A percentile compares a stretch with the other conserved stretches of the same genome.
These are phyloP conservation scores for Pardalotus punctatus DNA, from an alignment of 2,113 vertebrate species.

Conservation along the genomic window DNA sequence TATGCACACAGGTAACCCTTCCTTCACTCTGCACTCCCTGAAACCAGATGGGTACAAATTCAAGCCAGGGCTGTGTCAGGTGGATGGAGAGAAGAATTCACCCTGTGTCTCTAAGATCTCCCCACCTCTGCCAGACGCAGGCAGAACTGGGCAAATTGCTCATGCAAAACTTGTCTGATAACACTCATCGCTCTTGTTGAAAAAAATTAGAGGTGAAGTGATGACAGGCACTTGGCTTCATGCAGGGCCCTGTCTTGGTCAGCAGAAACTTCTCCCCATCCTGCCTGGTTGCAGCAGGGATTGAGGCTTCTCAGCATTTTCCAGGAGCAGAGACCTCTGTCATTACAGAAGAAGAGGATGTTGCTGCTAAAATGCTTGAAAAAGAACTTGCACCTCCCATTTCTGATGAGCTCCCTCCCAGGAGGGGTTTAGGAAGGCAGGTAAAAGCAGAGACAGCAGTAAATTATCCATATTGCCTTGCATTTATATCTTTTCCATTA, in stretches of 20 bases:
- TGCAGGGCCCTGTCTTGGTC: too few relatives aligned
- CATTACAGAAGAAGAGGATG: not conserved
- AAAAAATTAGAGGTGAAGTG: not conserved
- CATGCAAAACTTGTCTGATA: not conserved
- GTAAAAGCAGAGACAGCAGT: not conserved
- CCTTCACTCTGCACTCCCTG: not conserved
- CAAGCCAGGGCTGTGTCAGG: not conserved
- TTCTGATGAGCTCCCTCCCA: not conserved
- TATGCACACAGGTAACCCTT: not conserved
- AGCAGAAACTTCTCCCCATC: not conserved
- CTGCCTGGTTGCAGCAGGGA: not conserved
- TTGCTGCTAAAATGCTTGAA: not conserved
- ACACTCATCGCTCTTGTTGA: not conserved
- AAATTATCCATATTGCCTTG: not conserved
- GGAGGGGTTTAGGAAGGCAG: fast-evolving
- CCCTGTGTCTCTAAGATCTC: not conserved
- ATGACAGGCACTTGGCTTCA: not conserved
- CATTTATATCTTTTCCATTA: not conserved
- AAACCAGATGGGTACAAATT: not conserved
- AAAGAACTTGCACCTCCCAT: not conserved
- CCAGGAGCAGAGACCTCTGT: not conserved
- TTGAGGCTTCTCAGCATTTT: not conserved
- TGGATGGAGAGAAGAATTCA: not conserved
- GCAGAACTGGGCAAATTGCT: not conserved
- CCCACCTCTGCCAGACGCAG: not conserved